Evolutionary conservation across 2,888 invertebrate species (phyloP).

Genomic region (Dynastes grantii): DNA sequence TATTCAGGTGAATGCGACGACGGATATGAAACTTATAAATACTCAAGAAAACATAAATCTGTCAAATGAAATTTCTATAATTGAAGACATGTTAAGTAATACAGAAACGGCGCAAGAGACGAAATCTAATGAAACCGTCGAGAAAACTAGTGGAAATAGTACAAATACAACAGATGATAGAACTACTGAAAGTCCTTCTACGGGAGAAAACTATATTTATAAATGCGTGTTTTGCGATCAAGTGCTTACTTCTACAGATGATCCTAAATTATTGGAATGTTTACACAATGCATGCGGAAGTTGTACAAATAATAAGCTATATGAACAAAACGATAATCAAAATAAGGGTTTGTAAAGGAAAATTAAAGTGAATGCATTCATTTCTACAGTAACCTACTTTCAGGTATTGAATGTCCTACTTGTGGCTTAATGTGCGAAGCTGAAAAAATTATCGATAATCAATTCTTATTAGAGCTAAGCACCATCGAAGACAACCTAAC

Average conservation of each 20-base stretch:
- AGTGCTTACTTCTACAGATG: conserved; percentile 73
- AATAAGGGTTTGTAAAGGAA: conserved; percentile 48
- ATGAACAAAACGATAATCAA: conserved; percentile 69
- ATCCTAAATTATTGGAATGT: conserved; percentile 89
- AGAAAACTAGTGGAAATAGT: conserved; percentile 39
- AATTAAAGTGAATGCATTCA: conserved; percentile 13
- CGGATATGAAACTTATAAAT: conserved; percentile 46
- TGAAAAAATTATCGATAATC: conserved; percentile 86
- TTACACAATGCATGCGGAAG: conserved; percentile 88
- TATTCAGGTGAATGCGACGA: conserved; percentile 36
- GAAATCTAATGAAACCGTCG: conserved; percentile 39
- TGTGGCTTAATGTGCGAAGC: conserved; percentile 83
- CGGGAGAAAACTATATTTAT: conserved; percentile 64
- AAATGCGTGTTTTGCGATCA: conserved; percentile 71
- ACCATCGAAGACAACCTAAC: conserved; percentile 71
- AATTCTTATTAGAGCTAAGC: conserved; percentile 82
- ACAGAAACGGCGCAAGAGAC: conserved; percentile 38
- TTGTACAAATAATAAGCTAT: conserved; percentile 81
- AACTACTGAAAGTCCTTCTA: conserved; percentile 68
- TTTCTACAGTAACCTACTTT: conserved; percentile 52
- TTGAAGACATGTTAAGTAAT: conserved; percentile 48
- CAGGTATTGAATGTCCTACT: conserved; percentile 77
- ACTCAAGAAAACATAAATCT: conserved; percentile 43
- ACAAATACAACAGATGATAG: conserved; percentile 60
- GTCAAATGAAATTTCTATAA: conserved; percentile 49